Evolutionary conservation across 2,797 vertebrate genomes (phyloP), one percentile per base, ranked within the genome.

Genomic region (Galaxias olidus): DNA sequence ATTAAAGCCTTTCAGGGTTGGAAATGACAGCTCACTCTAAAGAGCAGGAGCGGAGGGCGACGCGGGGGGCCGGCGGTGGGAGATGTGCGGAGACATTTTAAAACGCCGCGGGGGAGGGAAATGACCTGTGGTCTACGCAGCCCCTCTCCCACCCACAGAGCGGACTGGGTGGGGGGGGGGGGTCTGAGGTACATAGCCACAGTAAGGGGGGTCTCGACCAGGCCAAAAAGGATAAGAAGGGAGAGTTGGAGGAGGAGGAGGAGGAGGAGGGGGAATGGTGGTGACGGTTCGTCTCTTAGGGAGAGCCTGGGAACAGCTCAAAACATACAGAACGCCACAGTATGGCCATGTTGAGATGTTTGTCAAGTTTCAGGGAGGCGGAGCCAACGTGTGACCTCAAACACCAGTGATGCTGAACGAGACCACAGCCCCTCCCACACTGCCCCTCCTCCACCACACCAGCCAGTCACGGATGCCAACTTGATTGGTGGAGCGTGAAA

Each of bases 401-500:
- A 47, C 19, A 17, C 30, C 15, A 52, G 8, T 42, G 0, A 43
- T 10, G 14, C 44, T 0, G 8, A 30, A n/a, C 9, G 7, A 19
- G 19, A 19, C 45, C 1, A 13, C 1, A n/a, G n/a, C 9, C 13
- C 13, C 19, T 20, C 20, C 52, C 19, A 13, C 17, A 20, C 20
- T 14, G 10, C 40, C 12, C 55, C 14, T 42, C 9, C 15, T 0
- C 42, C 13, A 18, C 50, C 67, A 53, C 20, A 52, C 48, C 15
- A 43, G 44, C 59, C 30, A 11, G 67, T 74, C 74, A 72, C 19
- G 52, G 78, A 66, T 45, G 57, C 68, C 75, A 55, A 1, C 42
- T 68, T 73, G 76, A 74, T 80, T 73, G 65, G 17, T 14, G 10
- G 61, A 74, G 79, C 76, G 66, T 82, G 73, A 76, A 84, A 80